A percentile compares a stretch with the other conserved stretches of the same genome.
These are phyloP conservation scores for Adelosebastes latens DNA, from an alignment of 2,797 vertebrate species.

Conservation along the genomic window DNA sequence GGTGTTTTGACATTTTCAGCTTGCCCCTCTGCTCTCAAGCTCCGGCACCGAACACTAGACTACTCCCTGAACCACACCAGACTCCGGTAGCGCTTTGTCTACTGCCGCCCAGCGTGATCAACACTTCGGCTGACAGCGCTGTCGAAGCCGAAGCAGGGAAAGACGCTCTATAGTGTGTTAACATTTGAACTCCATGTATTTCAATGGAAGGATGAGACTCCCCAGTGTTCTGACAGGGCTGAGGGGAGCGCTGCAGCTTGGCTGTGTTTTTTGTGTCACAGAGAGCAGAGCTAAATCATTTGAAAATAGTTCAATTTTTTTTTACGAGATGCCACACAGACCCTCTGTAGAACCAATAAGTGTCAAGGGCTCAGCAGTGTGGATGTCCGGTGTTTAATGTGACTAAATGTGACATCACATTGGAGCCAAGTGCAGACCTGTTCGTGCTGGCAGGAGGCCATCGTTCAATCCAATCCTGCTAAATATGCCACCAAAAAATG, in stretches of 20 bases:
- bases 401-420: not conserved
- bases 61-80: not conserved
- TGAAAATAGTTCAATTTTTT: not conserved
- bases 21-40: not conserved
- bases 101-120: not conserved
- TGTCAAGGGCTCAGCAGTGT: not conserved
- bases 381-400: not conserved
- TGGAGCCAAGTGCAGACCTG: not conserved
- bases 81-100: not conserved
- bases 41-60: not conserved
- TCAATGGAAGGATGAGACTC: not conserved
- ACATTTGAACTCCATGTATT: not conserved
- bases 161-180: not conserved
- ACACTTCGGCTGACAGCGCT: not conserved
- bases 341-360: not conserved
- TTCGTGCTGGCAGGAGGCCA: not conserved
- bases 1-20: not conserved
- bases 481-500: not conserved
- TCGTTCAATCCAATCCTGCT: not conserved
- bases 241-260: no score
- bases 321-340: not conserved
- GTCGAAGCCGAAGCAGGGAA: not conserved
- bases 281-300: not conserved
- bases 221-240: not conserved
- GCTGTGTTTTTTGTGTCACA: not conserved